These are phyloP conservation scores for Hedychridium roseum DNA, from an alignment of 2,888 invertebrate species.

Conservation along the genomic window DNA sequence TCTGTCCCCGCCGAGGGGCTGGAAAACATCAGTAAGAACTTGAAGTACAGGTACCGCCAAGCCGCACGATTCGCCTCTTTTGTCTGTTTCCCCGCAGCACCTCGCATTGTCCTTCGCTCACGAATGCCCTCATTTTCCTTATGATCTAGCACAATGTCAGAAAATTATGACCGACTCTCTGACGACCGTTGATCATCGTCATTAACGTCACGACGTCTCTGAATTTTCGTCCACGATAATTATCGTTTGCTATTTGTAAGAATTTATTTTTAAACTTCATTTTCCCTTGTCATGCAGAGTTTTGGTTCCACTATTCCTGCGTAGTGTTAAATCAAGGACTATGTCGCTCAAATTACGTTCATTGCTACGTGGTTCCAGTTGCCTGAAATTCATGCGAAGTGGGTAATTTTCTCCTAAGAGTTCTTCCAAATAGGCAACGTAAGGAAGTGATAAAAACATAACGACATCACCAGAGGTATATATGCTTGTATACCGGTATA, in stretches of 20 bases:
- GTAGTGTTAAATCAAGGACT: too few relatives aligned
- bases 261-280: too few relatives aligned
- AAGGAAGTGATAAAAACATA: constrained; percentile 16
- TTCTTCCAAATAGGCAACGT: constrained; percentile 10
- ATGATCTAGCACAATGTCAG: constrained; percentile 34
- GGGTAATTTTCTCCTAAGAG: constrained; percentile 32
- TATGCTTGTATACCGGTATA: too few relatives aligned
- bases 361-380: constrained; percentile 24
- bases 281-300: too few relatives aligned
- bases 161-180: constrained; percentile 31
- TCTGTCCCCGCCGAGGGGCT: constrained; percentile 10
- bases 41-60: constrained; percentile 22
- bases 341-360: constrained; percentile 24
- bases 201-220: too few relatives aligned
- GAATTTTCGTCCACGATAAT: too few relatives aligned
- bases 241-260: too few relatives aligned
- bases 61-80: constrained; percentile 22
- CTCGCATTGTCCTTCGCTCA: constrained; percentile 24
- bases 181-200: too few relatives aligned
- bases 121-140: constrained; percentile 31
- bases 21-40: constrained; percentile 31
- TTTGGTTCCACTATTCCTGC: too few relatives aligned
- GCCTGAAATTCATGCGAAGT: constrained; percentile 22
- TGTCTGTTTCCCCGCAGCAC: constrained; percentile 17
- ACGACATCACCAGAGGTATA: background rate